Percentiles rank a stretch among this genome's conserved stretches.
These are phyloP conservation scores for Bergia puertoricense DNA, from an alignment of 92 coral and sea anemone genomes.

Conservation along the genomic window DNA sequence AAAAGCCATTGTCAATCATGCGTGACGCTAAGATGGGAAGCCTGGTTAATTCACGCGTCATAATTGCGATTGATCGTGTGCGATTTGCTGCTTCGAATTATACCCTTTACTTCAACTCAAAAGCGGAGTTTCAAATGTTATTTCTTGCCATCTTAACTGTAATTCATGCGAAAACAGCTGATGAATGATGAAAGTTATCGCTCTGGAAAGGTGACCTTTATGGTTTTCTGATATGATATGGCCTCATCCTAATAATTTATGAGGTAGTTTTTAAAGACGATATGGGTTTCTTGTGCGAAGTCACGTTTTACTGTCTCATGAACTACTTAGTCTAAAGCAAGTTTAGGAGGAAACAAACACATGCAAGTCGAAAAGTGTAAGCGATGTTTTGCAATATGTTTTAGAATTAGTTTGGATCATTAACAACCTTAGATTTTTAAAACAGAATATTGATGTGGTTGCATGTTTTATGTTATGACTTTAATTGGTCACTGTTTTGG, in stretches of 20 bases:
- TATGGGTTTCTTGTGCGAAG: background rate
- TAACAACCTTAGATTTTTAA: no score
- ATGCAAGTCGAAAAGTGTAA: no score
- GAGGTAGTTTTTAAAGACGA: no score
- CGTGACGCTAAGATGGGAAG: conserved; percentile 51
- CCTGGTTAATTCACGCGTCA: conserved; percentile 31
- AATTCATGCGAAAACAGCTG: background rate
- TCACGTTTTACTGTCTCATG: background rate
- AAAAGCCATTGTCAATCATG: conserved; percentile 40
- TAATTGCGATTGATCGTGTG: background rate
- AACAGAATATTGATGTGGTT: no score
- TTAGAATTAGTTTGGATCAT: no score
- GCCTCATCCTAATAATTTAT: background rate
- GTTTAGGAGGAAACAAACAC: no score
- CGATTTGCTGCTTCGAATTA: background rate
- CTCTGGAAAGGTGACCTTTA: background rate
- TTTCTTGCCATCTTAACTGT: background rate
- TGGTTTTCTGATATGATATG: background rate
- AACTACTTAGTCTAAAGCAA: background rate
- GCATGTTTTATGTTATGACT: background rate
- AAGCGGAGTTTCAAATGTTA: background rate
- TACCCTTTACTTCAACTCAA: background rate
- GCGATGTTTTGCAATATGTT: no score
- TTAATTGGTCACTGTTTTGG: background rate
- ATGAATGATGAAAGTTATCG: background rate